Evolutionary conservation across 2,113 vertebrate genomes (phyloP), one percentile per base, ranked within the genome.

Genomic region (Toxotes jaculatrix): DNA sequence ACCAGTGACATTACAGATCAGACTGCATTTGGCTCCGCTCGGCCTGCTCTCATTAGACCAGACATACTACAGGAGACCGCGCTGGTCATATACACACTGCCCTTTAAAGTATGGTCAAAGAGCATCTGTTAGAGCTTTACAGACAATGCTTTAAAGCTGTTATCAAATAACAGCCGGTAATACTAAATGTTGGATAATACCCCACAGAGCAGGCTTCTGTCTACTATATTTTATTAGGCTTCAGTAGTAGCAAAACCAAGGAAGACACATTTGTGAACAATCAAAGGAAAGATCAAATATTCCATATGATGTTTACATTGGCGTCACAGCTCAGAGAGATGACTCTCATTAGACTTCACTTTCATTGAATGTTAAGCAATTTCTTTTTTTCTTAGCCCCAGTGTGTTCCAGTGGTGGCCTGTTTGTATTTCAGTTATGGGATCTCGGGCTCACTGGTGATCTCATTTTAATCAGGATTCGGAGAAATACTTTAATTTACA

Each of bases 1-100:
- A 92, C 77, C 74, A 47, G 53, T 88, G 93, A 90, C 90, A 89
- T 83, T 87, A 84, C 84, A 83, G 83, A 87, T 89, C 87, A 85
- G 71, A 74, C 57, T 67, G 45, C 59, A 78, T 90, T 88, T 84
- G 73, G 84, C 82, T 83, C 36, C 1, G 14, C 68, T 81, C n/a
- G 8, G 73, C 70, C 85, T 36, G 21, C 38, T 80, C 74, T 91
- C 83, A 90, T 92, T 89, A 91, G 81, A 88, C 9, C 74, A 65
- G 85, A 90, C 90, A 75, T 74, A 71, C 72, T 80, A 64, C 83
- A 63, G 76, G 68, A 90, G 72, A 80, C 76, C 75, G 76, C 51
- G 78, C 83, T 82, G 88, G 89, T 85, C 88, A 65, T 36, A 36
- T 43, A 59, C 80, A 74, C 45, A 32, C 66, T 83, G 84, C 51